Evolutionary conservation across 2,888 invertebrate species (phyloP).

Genomic region (Orchestes rusci): DNA sequence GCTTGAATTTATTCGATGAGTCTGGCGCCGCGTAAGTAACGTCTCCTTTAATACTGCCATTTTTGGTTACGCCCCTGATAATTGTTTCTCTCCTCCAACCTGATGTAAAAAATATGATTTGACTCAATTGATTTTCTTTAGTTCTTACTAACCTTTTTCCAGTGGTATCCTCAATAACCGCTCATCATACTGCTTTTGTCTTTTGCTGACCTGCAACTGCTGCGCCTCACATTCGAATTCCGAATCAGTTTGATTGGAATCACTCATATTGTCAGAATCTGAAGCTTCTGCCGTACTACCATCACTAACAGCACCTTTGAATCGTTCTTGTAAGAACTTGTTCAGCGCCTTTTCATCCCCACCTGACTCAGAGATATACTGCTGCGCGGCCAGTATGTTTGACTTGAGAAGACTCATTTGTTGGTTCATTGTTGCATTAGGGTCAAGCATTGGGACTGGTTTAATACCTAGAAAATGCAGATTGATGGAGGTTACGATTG

Average conservation of each 20-base stretch:
- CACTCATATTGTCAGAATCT: constrained; percentile 53
- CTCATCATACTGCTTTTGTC: constrained; percentile 50
- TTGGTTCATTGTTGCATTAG: constrained; percentile 50
- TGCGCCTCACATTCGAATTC: constrained; percentile 37
- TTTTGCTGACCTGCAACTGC: constrained; percentile 34
- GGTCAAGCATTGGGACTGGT: constrained; percentile 57
- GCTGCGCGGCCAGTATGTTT: constrained; percentile 62
- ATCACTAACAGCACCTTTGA: constrained; percentile 50
- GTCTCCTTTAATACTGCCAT: constrained; percentile 86
- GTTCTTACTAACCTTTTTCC: constrained; percentile 46
- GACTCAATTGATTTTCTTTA: neutral
- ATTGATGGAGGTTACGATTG: neutral
- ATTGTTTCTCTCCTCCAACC: constrained; percentile 94
- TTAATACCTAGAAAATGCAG: constrained; percentile 58
- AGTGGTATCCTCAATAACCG: constrained; percentile 58
- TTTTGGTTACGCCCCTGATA: constrained; percentile 78
- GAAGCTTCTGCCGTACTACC: constrained; percentile 52
- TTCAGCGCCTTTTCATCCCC: constrained; percentile 44
- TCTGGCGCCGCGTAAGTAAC: constrained; percentile 79
- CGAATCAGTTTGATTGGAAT: constrained; percentile 53
- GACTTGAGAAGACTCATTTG: constrained; percentile 52
- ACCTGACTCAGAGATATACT: constrained; percentile 45
- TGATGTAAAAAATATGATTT: constrained; percentile 20
- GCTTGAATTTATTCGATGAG: constrained; percentile 52
- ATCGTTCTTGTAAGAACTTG: constrained; percentile 50